These are phyloP conservation scores for Gnathonemus longibarbis DNA, from an alignment of 2,113 vertebrate species.

Conservation along the genomic window DNA sequence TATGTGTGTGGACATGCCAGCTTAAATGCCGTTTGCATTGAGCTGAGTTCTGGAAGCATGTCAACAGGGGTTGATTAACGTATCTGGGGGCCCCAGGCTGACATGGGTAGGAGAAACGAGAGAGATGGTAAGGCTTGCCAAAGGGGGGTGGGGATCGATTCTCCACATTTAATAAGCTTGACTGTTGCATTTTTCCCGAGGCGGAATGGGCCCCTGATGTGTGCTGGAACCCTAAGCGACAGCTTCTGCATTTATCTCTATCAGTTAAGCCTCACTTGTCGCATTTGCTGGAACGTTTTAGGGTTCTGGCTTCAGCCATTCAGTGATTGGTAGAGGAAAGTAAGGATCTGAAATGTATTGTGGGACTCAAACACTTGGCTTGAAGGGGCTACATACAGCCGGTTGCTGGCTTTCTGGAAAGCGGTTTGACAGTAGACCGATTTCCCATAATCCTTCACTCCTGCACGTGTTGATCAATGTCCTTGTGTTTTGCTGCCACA, in stretches of 20 bases:
- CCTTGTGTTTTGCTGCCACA: neutral
- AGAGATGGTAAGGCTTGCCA: neutral
- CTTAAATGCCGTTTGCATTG: neutral
- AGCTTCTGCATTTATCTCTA: neutral
- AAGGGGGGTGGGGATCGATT: neutral
- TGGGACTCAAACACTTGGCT: neutral
- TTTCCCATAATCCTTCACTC: neutral
- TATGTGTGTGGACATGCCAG: neutral
- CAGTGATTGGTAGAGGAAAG: neutral
- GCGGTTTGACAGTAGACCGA: neutral
- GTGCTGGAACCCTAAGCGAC: neutral
- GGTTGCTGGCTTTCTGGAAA: neutral
- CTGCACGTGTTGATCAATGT: neutral
- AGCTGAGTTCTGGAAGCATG: neutral
- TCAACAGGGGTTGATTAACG: neutral
- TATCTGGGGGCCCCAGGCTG: neutral
- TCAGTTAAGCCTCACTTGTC: neutral
- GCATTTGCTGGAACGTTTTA: neutral
- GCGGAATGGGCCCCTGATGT: neutral
- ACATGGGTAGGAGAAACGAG: neutral
- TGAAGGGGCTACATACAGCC: neutral
- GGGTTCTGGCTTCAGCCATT: neutral
- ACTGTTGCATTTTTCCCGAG: neutral
- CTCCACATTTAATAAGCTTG: neutral
- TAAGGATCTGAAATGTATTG: neutral